Evolutionary conservation across 1,140 invertebrate genomes (phyloP).

Genomic region (Steinernema khuongi): DNA sequence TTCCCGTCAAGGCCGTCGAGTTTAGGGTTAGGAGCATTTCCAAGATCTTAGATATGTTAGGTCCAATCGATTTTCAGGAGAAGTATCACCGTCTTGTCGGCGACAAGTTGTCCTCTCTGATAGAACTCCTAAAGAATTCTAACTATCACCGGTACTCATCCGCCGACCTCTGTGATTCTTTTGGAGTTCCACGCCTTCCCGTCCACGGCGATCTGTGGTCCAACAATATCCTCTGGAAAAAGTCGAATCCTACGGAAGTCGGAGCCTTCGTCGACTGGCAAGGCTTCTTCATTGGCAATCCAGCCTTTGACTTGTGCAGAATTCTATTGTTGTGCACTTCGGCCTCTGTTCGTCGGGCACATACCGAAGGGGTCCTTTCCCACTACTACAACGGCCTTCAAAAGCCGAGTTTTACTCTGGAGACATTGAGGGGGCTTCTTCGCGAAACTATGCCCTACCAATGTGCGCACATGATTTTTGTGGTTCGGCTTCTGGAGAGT

Average conservation of each 20-base stretch:
- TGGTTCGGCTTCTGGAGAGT: neutral
- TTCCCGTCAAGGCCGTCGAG: neutral
- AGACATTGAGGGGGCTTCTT: neutral
- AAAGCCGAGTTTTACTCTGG: neutral
- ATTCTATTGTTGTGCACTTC: neutral
- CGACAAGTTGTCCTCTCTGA: no score
- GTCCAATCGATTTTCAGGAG: neutral
- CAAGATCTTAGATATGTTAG: neutral
- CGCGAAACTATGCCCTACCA: neutral
- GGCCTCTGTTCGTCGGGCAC: neutral
- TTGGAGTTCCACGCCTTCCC: neutral
- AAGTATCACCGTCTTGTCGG: neutral
- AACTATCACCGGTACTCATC: neutral
- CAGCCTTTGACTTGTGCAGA: neutral
- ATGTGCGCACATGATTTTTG: neutral
- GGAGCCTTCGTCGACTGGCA: conserved; percentile 5
- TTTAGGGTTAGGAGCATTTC: neutral
- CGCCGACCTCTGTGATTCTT: neutral
- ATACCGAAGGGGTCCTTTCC: neutral
- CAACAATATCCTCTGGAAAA: neutral
- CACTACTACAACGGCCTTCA: neutral
- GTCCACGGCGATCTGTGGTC: conserved; percentile 9
- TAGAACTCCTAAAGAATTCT: neutral
- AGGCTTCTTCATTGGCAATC: neutral
- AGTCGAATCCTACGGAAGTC: neutral